Percentiles rank a stretch among this genome's conserved stretches.
These are phyloP conservation scores for Ridgeia piscesae DNA, from an alignment of 1,140 invertebrate genomes.

Conservation along the genomic window DNA sequence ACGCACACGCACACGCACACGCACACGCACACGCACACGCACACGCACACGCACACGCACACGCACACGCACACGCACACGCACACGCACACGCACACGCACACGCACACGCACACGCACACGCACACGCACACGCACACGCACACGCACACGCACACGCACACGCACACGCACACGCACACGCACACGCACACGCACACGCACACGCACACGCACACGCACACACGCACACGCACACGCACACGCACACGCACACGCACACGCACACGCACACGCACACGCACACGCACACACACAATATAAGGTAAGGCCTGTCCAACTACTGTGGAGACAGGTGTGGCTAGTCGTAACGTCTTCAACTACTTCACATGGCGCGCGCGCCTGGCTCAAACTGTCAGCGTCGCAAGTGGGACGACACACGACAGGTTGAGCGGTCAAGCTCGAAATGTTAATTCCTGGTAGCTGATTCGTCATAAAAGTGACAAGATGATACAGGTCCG, in stretches of 20 bases:
- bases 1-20: conserved; percentile 2
- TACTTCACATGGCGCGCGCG: no score
- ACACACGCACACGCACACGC: background rate
- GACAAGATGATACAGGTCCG: no score
- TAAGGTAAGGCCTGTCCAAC: no score
- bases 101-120: conserved; percentile 10
- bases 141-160: background rate
- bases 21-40: background rate
- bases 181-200: background rate
- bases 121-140: conserved; percentile 6
- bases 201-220: background rate
- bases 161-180: conserved; percentile 4
- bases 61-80: conserved; percentile 10
- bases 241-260: background rate
- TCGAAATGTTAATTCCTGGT: no score
- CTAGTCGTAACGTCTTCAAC: no score
- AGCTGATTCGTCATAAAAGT: no score
- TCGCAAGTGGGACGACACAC: no score
- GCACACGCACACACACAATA: background rate
- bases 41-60: background rate
- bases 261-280: background rate
- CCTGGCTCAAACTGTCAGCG: no score
- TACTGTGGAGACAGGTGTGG: no score
- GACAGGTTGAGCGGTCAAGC: no score
- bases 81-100: background rate